Conservation (phyloP, 2,888 invertebrate species). For the Neocrepidodera transversa region DNA sequence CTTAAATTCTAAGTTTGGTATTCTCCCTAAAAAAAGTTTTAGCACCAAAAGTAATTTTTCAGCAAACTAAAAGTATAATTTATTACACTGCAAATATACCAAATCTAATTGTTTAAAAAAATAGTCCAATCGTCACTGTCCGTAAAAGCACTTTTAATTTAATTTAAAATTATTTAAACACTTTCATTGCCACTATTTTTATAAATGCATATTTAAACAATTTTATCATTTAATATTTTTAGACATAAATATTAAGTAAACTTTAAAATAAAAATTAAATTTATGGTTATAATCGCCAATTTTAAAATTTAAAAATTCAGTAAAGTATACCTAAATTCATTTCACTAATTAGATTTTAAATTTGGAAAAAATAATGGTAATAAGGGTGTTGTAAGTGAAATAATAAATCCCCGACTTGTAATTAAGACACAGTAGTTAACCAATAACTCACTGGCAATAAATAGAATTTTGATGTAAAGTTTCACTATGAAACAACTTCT, state of each 20-base stretch:
- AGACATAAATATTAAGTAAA: too few relatives aligned
- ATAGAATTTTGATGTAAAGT: constrained; percentile 1
- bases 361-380: background rate
- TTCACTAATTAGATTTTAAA: too few relatives aligned
- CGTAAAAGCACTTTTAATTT: background rate
- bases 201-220: too few relatives aligned
- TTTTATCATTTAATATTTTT: too few relatives aligned
- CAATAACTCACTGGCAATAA: background rate
- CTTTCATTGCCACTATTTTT: background rate
- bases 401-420: background rate
- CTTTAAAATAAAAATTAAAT: too few relatives aligned
- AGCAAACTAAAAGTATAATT: background rate
- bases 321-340: too few relatives aligned
- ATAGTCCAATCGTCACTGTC: background rate
- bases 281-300: too few relatives aligned
- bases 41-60: constrained; percentile 20
- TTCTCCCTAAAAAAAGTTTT: constrained; percentile 24
- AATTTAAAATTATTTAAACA: background rate
- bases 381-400: background rate
- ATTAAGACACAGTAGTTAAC: background rate
- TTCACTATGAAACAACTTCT: constrained; percentile 8
- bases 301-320: too few relatives aligned
- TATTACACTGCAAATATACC: constrained; percentile 5
- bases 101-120: background rate
- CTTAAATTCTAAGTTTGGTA: constrained; percentile 32